phyloP scores from a whole-genome alignment of 2,113 vertebrate species.

The Climacteris rufus region DNA sequence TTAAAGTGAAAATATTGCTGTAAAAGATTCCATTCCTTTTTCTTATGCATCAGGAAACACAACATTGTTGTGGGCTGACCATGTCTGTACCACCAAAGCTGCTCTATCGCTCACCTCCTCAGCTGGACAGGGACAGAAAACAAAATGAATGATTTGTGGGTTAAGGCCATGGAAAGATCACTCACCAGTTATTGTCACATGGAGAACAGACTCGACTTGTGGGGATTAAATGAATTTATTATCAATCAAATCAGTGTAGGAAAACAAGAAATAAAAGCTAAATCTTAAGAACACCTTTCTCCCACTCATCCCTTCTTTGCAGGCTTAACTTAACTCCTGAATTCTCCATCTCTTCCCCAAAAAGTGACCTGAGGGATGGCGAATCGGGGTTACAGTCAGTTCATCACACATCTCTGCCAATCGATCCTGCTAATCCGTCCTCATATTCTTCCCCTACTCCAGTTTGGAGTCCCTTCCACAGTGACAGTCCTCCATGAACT shows the following conservation, averaged over 20 bases:
- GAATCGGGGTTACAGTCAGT: not conserved
- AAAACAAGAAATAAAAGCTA: not conserved
- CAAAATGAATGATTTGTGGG: not conserved
- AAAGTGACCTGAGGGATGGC: not conserved
- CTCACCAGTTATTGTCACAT: not conserved
- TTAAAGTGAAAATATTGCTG: not conserved
- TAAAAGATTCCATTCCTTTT: not conserved
- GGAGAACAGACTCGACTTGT: not conserved
- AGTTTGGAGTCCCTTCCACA: not conserved
- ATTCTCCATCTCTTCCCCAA: not conserved
- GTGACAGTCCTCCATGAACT: not conserved
- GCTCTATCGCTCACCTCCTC: not conserved
- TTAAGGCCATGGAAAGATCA: not conserved
- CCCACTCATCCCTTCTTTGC: not conserved
- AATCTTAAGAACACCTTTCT: not conserved
- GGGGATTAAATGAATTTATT: not conserved
- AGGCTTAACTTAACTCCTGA: not conserved
- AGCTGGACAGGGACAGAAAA: not conserved
- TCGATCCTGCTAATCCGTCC: not conserved
- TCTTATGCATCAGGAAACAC: not conserved
- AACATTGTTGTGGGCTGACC: not conserved
- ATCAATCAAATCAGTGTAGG: not conserved
- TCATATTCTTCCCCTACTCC: not conserved
- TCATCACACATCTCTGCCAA: not conserved
- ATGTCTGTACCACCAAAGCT: not conserved